Percentiles rank a stretch among this genome's conserved stretches.
These are phyloP conservation scores for Leucophenga maculata DNA, from an alignment of 2,888 invertebrate species.

Conservation along the genomic window DNA sequence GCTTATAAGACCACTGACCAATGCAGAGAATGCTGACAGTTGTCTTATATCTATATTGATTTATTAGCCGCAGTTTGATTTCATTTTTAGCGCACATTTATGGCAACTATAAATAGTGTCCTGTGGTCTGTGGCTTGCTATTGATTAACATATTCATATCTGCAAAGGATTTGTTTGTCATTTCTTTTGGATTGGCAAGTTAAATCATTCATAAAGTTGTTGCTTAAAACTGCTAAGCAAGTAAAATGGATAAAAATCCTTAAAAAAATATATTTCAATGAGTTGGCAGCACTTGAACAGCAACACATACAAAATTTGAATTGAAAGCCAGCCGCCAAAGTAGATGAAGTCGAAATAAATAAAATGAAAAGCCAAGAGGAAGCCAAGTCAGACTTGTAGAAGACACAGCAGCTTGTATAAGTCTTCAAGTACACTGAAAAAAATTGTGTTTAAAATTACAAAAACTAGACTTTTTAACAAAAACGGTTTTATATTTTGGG, in stretches of 20 bases:
- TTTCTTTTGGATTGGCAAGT: not conserved
- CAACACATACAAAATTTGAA: not conserved
- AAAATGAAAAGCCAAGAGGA: not conserved
- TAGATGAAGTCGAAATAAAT: conserved; percentile 18
- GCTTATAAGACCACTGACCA: conserved; percentile 49
- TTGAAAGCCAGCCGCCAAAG: not conserved
- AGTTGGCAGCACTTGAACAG: not conserved
- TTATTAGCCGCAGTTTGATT: conserved; percentile 58
- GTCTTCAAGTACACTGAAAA: too few species aligned
- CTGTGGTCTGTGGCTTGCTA: too few species aligned
- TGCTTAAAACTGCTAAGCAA: not conserved
- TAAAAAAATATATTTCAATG: not conserved
- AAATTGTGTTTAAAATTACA: too few species aligned
- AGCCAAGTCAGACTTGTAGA: conserved; percentile 16
- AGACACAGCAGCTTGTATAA: too few species aligned
- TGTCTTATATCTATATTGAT: conserved; percentile 59
- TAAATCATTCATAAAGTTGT: conserved; percentile 1
- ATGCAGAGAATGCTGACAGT: conserved; percentile 63
- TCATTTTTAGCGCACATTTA: conserved; percentile 28
- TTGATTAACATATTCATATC: conserved; percentile 13
- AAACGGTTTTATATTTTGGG: too few species aligned
- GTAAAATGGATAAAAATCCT: not conserved
- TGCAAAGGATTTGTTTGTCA: not conserved
- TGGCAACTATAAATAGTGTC: too few species aligned
- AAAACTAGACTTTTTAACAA: too few species aligned